Evolutionary conservation across 2,888 invertebrate genomes (phyloP), one percentile per base, ranked within the genome.

Genomic region (Phorcus lineatus): DNA sequence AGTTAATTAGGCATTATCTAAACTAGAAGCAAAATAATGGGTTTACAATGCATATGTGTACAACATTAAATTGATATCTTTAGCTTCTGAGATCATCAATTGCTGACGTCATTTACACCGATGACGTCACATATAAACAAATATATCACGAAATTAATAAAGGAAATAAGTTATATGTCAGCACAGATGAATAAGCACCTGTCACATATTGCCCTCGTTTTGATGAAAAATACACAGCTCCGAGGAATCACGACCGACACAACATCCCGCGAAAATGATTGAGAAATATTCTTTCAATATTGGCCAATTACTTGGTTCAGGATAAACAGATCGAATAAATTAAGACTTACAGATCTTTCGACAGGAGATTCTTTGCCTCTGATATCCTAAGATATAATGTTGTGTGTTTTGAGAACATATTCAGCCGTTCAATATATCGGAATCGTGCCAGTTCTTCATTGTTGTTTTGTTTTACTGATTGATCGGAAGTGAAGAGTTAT

Each of bases 291-390:
- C n/a, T n/a, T 31, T 28, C 66, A 66, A 66, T 28, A 17, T 0
- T 17, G 31, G 31, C 24, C 66, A 66, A 66, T 24, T 28, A 66
- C 16, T 28, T 6, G 7, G n/a, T 19, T 47, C 47, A 47, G 47
- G 11, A 47, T 4, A 62, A 36, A n/a, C 24, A 70, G 3, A 6
- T 24, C 0, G 19, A 16, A 62, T 9, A 19, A 28, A 62, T 4
- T 77, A 40, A 53, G 74, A 88, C 88, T 88, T 80, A 88, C 87
- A 89, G 80, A 80, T 89, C 89, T 84, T 89, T 89, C 0, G 86
- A 85, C 62, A 87, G 81, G 70, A 89, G 80, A 77, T 87, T 87
- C 79, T 89, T 89, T 17, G 88, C 89, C 77, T 89, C 89, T n/a
- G 88, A 86, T 16, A 89, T 87, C 74, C 88, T 79, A 13, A 89